Base-by-base conservation (phyloP, 2,888 invertebrate species). In the Eristalis intricaria region DNA sequence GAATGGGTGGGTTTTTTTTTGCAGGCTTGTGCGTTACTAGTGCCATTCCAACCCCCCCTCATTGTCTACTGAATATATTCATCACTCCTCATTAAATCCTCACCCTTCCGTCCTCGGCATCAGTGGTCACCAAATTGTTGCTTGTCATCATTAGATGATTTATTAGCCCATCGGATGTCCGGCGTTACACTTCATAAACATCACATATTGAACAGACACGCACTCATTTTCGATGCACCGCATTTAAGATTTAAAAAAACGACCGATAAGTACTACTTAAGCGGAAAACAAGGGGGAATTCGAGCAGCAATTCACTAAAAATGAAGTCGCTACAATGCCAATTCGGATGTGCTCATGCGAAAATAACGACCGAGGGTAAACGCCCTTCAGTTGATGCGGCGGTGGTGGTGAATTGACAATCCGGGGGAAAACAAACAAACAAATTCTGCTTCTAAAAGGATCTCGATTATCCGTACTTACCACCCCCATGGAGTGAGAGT, bases 161-260 rank as follows among this genome's bases (percentile, higher is more conserved):
- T 88, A 89, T 86, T 87, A 89, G 66, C 84, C 75, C 79, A 81
- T 80, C 89, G 91, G 91, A 91, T 88, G 89, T 91, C 91, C 91
- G 83, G 74, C 85, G 83, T 89, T 88, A 83, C 89, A 88, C 86
- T 87, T 84, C 78, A 87, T 76, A 73, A 80, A 86, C 83, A 87
- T 87, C 87, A 68, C 84, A 87, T 87, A 79, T 87, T 84, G 84
- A 78, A 78, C 29, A 74, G 65, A 69, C 60, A 65, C 19, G 68
- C 73, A 26, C 50, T 50, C 60, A 69, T 66, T 80, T 74, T 73
- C 43, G 26, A 60, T 50, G 50, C 50, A 50, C 8, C 19, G 19
- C 50, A 26, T 23, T 60, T 23, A 26, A 43, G 43, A 76, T 74
- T n/a, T n/a, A 79, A 43, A 86, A 32, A 77, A 76, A 78, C 64